Evolutionary conservation across 1,140 invertebrate genomes (phyloP), one percentile per base, ranked within the genome.

Genomic region (Diplogasteroides magnus): DNA sequence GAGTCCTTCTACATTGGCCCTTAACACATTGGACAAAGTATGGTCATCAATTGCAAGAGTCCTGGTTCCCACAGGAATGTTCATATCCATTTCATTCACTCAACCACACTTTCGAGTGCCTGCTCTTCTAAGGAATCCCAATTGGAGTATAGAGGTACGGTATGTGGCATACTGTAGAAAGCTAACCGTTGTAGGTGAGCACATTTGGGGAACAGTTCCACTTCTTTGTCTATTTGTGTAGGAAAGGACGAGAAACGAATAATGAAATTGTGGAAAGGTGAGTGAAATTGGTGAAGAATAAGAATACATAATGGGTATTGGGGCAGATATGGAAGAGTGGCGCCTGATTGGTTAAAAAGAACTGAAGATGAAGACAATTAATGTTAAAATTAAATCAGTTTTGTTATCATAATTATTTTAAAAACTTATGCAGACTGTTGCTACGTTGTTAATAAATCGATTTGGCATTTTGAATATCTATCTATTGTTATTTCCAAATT

Each of bases 51-150:
- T 86, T 6, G 74, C 66, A 19, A 59, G 74, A 37, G 77, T 86
- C 29, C 73, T 87, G 37, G 6, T 11, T 6, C 37, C 37, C 2
- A 72, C 68, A 56, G 86, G 86, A n/a, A 76, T 79, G 48, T 87
- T 87, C 72, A 80, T 87, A 56, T 87, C 86, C 2, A 81, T 87
- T 2, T 84, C 86, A 31, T 87, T 87, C 76, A 77, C 82, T 25
- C 85, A 87, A 72, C 85, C 86, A 25, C 85, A 87, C 76, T 87
- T 87, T 72, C 76, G 86, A 29, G 76, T 77, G 61, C 82, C 81
- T 31, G 69, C 85, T 23, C 76, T 80, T 1, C 68, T 77, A 26
- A 23, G 64, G 28, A 75, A 81, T 37, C 84, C 81, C 69, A 76
- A 80, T 29, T 83, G 83, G 83, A 74, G 77, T 37, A 76, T 83